Evolutionary conservation across 2,797 vertebrate species (phyloP).

Genomic region (Gymnothorax reevesii): DNA sequence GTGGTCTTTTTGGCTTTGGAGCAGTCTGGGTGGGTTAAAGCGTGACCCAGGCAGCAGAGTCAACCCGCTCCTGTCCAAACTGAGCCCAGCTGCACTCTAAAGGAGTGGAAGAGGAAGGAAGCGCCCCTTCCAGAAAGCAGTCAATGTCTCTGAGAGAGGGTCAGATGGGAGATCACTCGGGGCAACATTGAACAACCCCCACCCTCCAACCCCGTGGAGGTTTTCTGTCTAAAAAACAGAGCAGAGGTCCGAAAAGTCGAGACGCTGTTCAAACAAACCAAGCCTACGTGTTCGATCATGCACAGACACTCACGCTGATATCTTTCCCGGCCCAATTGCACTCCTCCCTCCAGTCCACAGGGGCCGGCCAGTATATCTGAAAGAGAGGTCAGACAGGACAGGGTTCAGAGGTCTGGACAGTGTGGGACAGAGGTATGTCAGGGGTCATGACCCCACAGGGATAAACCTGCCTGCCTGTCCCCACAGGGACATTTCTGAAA

Average conservation of each 20-base stretch:
- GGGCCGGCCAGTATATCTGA: conserved; percentile 95
- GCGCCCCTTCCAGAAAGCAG: neutral
- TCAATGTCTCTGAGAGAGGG: neutral
- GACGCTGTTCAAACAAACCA: neutral
- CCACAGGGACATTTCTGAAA: conserved; percentile 42
- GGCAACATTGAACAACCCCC: neutral
- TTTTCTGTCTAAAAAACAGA: neutral
- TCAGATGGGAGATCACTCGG: neutral
- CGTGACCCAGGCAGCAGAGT: conserved; percentile 1
- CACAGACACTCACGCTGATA: conserved; percentile 83
- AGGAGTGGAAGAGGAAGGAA: neutral
- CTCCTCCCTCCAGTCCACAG: conserved; percentile 95
- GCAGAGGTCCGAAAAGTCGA: neutral
- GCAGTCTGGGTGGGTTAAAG: conserved; percentile 16
- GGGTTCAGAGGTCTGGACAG: conserved; percentile 38
- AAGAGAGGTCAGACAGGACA: conserved; percentile 31
- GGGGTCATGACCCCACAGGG: conserved; percentile 48
- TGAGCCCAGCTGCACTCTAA: conserved; percentile 26
- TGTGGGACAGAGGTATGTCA: conserved; percentile 31
- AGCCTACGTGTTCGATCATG: too few species aligned
- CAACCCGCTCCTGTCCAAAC: neutral
- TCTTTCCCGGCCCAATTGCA: conserved; percentile 99
- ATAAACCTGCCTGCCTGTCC: conserved; percentile 39
- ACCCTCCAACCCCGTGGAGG: neutral
- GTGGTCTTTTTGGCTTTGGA: conserved; percentile 52